Conservation (phyloP, 53 echinoderm and acorn worm species). For the Temnopleurus reevesii region DNA sequence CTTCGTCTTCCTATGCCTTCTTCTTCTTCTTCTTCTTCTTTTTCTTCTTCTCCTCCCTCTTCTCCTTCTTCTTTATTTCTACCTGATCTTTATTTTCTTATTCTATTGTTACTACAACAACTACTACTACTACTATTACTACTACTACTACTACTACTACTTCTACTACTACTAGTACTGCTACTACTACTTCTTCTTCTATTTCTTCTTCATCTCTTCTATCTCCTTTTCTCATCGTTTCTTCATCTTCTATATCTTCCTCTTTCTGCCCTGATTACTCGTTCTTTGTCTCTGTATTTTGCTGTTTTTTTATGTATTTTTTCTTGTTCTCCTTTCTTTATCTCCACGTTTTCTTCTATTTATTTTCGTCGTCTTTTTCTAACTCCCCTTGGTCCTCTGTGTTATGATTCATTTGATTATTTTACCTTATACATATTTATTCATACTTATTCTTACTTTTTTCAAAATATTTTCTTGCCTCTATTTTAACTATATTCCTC, state of each 20-base stretch:
- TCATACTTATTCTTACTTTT: no score
- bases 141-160: not conserved
- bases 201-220: constrained; percentile 2
- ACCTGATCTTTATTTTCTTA: constrained; percentile 18
- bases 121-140: constrained; percentile 17
- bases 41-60: not conserved
- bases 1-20: not conserved
- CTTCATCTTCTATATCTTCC: no score
- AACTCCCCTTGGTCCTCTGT: not conserved
- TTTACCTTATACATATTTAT: not conserved
- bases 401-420: not conserved
- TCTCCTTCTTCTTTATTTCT: constrained; percentile 11
- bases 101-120: constrained; percentile 6
- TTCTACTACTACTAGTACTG: not conserved
- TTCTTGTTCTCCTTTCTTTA: no score
- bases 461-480: no score
- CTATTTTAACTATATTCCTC: no score
- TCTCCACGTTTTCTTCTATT: no score
- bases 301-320: no score
- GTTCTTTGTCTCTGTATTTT: no score
- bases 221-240: no score
- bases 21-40: not conserved
- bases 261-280: no score
- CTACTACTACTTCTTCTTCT: constrained; percentile 8
- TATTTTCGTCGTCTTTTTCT: constrained; percentile 26